phyloP scores from a whole-genome alignment of 2,888 invertebrate species.

The Epinotia bilunana region DNA sequence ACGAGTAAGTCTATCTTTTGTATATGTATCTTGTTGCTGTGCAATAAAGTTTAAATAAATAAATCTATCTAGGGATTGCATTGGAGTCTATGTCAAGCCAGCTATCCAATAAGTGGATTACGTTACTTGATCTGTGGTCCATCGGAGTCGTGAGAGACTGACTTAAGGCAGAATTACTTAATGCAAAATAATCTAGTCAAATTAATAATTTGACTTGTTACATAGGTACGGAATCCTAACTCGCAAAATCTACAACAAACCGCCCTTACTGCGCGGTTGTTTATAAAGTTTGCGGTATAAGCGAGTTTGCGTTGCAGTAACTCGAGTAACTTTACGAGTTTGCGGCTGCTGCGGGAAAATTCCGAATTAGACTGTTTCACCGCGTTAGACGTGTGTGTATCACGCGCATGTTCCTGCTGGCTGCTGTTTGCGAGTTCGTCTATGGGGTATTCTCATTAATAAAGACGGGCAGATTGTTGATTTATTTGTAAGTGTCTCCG shows the following conservation, averaged over 20 bases:
- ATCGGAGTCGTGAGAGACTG: too few relatives aligned
- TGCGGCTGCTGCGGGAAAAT: constrained; percentile 44
- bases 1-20: too few relatives aligned
- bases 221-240: background rate
- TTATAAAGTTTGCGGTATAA: constrained; percentile 45
- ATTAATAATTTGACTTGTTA: too few relatives aligned
- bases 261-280: constrained; percentile 22
- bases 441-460: background rate
- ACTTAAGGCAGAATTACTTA: too few relatives aligned
- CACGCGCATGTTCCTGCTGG: constrained; percentile 13
- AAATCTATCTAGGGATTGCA: too few relatives aligned
- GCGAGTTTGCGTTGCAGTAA: constrained; percentile 49
- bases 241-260: background rate
- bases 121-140: too few relatives aligned
- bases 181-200: too few relatives aligned
- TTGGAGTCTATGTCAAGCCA: too few relatives aligned
- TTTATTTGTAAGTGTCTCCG: background rate
- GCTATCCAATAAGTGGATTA: too few relatives aligned
- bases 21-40: too few relatives aligned
- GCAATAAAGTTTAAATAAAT: too few relatives aligned
- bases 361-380: constrained; percentile 43
- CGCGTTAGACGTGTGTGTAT: constrained; percentile 23
- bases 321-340: constrained; percentile 51
- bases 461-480: background rate
- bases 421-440: background rate